phyloP scores from a whole-genome alignment of 1,140 invertebrate genomes.

The Drosophila parabipectinata region DNA sequence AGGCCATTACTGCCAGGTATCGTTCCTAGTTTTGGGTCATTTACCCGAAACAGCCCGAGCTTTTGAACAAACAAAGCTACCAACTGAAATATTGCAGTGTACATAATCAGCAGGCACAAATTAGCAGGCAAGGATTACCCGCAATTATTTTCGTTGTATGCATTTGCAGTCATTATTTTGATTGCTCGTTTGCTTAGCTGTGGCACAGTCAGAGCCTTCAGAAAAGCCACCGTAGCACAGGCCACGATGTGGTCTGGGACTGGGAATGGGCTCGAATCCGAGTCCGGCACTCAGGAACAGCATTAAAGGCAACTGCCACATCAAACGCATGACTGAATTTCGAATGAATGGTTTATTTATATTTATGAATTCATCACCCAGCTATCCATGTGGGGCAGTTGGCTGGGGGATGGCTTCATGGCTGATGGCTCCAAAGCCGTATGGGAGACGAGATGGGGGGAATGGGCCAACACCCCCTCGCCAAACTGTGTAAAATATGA shows the following conservation, averaged over 20 bases:
- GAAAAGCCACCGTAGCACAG: neutral
- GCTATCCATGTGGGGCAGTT: neutral
- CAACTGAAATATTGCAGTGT: constrained; percentile 28
- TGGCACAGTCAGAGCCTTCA: constrained; percentile 12
- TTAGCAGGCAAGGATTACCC: constrained; percentile 78
- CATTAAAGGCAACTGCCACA: constrained; percentile 35
- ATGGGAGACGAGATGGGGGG: too few species aligned
- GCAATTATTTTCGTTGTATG: constrained; percentile 79
- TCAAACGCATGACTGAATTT: constrained; percentile 70
- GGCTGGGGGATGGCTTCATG: neutral
- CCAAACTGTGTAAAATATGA: neutral
- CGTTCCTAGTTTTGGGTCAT: neutral
- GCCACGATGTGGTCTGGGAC: neutral
- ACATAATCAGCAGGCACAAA: constrained; percentile 47
- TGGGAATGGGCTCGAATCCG: neutral
- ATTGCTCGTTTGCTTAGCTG: constrained; percentile 71
- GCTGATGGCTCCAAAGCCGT: neutral
- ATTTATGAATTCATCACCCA: constrained; percentile 76
- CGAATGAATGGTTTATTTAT: constrained; percentile 59
- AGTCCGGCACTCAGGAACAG: constrained; percentile 18
- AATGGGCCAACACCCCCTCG: neutral
- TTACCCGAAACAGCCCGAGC: constrained; percentile 37
- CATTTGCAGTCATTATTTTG: constrained; percentile 77
- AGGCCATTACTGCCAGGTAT: neutral
- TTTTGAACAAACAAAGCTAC: constrained; percentile 44